A percentile compares a stretch with the other conserved stretches of the same genome.
phyloP scores from a whole-genome alignment of 92 coral and sea anemone genomes.

The Micromussa lordhowensis region DNA sequence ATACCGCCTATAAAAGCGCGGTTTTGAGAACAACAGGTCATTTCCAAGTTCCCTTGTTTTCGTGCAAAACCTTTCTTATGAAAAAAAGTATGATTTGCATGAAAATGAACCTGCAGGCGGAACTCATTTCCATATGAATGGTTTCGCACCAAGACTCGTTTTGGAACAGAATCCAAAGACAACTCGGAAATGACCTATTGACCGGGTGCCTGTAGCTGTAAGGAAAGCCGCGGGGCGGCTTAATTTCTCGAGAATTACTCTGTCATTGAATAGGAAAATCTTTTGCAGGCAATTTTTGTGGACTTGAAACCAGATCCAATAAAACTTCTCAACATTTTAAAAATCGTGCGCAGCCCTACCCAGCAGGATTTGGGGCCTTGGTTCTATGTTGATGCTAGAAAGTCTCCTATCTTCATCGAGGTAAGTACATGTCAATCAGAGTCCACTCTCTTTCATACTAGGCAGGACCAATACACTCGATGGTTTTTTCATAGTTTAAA shows the following conservation, averaged over 20 bases:
- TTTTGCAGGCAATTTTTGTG: slow-evolving; percentile 66
- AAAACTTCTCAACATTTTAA: slow-evolving; percentile 61
- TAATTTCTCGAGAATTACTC: not conserved
- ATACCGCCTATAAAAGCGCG: no score
- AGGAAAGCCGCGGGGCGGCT: no score
- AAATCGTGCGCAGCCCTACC: slow-evolving; percentile 81
- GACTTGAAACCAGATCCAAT: slow-evolving; percentile 88
- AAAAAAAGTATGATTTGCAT: no score
- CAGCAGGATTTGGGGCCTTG: slow-evolving; percentile 77
- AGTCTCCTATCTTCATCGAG: slow-evolving; percentile 77
- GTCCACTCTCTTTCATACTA: not conserved
- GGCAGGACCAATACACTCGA: not conserved
- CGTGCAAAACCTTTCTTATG: no score
- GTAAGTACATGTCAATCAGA: slow-evolving; percentile 25
- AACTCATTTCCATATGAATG: no score
- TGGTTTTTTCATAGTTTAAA: not conserved
- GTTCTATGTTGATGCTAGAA: slow-evolving; percentile 81
- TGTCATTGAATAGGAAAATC: not conserved
- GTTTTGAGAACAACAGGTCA: no score
- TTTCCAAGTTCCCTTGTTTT: no score
- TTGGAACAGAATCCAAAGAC: no score
- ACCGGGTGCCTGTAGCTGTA: no score
- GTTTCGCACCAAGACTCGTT: no score
- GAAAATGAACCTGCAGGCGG: no score
- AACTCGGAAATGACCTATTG: no score